A percentile compares a stretch with the other conserved stretches of the same genome.
Conservation (phyloP, 2,113 vertebrate genomes). For the zebrafish (Danio rerio) region DNA sequence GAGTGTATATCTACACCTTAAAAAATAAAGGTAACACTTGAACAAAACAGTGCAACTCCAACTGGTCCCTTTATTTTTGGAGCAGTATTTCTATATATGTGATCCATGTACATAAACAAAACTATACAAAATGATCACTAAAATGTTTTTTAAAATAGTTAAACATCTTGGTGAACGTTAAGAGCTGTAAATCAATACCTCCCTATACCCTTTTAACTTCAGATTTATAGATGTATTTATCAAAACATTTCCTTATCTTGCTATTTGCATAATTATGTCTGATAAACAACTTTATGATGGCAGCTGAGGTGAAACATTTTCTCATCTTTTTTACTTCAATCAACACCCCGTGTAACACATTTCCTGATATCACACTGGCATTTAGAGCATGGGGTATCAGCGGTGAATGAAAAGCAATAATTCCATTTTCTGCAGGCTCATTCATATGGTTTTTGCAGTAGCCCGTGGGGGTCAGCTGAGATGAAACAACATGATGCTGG, state of each 20-base stretch:
- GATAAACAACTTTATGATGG: background rate
- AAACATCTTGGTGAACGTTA: background rate
- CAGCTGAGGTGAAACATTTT: background rate
- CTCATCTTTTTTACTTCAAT: background rate
- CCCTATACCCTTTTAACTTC: background rate
- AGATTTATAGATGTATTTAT: background rate
- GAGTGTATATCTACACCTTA: too few species aligned
- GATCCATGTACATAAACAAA: too few species aligned
- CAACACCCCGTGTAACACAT: background rate
- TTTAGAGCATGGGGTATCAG: background rate
- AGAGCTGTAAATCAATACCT: background rate
- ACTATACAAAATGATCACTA: too few species aligned
- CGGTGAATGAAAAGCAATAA: background rate
- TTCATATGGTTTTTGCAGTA: background rate
- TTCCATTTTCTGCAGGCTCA: background rate
- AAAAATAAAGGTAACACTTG: too few species aligned
- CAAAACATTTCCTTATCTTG: background rate
- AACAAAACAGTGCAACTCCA: too few species aligned
- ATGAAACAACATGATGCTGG: slow-evolving; percentile 6
- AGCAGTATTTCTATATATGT: too few species aligned
- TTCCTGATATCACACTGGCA: background rate
- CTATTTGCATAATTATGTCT: background rate
- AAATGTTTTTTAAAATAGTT: too few species aligned
- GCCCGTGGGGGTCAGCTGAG: background rate
- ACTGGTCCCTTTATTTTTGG: too few species aligned